phyloP scores from a whole-genome alignment of 2,888 invertebrate genomes.

The Eulithis prunata region DNA sequence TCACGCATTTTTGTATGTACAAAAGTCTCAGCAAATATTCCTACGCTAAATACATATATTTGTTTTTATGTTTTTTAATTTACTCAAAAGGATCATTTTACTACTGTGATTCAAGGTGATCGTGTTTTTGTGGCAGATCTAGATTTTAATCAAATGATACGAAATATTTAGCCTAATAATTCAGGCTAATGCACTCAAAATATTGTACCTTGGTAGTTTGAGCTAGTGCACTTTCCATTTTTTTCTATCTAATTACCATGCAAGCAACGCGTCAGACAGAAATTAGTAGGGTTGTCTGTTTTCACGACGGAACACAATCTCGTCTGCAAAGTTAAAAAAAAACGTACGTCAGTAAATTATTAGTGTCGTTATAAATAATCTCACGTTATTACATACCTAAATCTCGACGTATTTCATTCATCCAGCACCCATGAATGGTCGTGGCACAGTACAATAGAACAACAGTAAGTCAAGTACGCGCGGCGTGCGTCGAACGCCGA shows the following conservation, averaged over 20 bases:
- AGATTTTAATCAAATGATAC: too few relatives aligned
- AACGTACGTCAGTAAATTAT: background rate
- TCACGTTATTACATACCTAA: background rate
- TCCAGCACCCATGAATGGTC: conserved; percentile 35
- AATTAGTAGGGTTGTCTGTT: background rate
- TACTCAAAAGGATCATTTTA: too few relatives aligned
- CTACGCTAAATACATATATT: too few relatives aligned
- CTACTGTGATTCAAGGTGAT: too few relatives aligned
- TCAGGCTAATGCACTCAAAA: too few relatives aligned
- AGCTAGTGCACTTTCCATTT: too few relatives aligned
- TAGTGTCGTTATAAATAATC: conserved; percentile 4
- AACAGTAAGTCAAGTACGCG: conserved; percentile 44
- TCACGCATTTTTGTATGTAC: conserved; percentile 9
- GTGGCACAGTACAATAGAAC: conserved; percentile 42
- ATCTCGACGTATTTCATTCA: conserved; percentile 25
- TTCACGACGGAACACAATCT: background rate
- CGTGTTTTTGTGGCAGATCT: too few relatives aligned
- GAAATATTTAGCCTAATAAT: too few relatives aligned
- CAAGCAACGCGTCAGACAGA: background rate
- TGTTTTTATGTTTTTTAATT: too few relatives aligned
- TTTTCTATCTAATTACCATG: background rate
- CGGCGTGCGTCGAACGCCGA: conserved; percentile 53
- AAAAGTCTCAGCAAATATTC: too few relatives aligned
- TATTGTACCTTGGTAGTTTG: too few relatives aligned
- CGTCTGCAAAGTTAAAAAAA: background rate